Percentiles rank a stretch among this genome's conserved stretches.
phyloP scores from a whole-genome alignment of 2,888 invertebrate species.

The Sphaerophoria taeniata region DNA sequence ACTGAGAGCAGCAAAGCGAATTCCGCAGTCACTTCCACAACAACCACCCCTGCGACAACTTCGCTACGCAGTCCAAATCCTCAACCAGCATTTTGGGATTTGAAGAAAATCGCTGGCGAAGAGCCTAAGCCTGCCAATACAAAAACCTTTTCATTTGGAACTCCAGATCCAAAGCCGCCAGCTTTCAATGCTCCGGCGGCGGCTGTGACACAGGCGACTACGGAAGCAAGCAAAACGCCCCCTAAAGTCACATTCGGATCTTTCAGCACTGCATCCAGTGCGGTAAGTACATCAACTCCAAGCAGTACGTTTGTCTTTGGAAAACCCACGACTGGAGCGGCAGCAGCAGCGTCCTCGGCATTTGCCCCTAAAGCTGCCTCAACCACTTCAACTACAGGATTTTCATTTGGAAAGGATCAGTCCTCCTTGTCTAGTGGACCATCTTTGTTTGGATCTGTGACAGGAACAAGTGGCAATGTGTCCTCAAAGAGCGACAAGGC shows the following conservation, averaged over 20 bases:
- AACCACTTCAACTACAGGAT: neutral
- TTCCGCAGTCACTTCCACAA: constrained; percentile 46
- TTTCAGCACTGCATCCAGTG: constrained; percentile 5
- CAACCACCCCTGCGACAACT: constrained; percentile 63
- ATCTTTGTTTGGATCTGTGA: constrained; percentile 46
- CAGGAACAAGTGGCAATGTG: constrained; percentile 41
- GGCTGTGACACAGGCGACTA: too few relatives aligned
- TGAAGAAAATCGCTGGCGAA: constrained; percentile 51
- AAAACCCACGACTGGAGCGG: constrained; percentile 24
- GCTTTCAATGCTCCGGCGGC: constrained; percentile 34
- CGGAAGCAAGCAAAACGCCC: constrained; percentile 47
- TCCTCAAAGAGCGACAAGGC: constrained; percentile 40
- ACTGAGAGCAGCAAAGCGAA: constrained; percentile 41
- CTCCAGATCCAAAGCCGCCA: constrained; percentile 53
- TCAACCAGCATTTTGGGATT: constrained; percentile 72
- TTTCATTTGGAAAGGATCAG: constrained; percentile 51
- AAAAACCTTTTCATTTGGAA: constrained; percentile 69
- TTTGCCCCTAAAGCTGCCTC: constrained; percentile 42
- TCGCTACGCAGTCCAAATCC: constrained; percentile 55
- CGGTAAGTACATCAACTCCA: constrained; percentile 35
- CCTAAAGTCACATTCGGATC: constrained; percentile 38
- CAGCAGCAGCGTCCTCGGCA: constrained; percentile 47
- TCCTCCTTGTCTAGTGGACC: neutral
- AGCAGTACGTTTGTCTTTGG: constrained; percentile 52
- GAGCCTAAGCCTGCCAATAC: constrained; percentile 39